Evolutionary conservation across 1,140 invertebrate species (phyloP).

Genomic region (Drosophila hydei): DNA sequence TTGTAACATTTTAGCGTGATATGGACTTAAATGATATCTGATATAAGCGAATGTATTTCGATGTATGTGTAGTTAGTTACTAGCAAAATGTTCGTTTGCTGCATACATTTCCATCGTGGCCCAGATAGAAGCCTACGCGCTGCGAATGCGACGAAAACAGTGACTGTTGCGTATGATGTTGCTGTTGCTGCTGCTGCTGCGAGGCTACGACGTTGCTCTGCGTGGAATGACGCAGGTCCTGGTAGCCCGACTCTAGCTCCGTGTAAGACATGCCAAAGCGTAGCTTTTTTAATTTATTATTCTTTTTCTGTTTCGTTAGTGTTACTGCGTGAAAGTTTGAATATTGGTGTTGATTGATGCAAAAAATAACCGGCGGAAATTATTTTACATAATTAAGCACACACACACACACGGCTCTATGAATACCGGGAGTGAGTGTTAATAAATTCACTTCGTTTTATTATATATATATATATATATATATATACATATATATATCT

Average conservation of each 20-base stretch:
- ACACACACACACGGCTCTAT: conserved; percentile 11
- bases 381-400: conserved; percentile 30
- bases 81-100: conserved; percentile 18
- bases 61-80: neutral
- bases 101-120: conserved; percentile 86
- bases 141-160: conserved; percentile 85
- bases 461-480: conserved; percentile 1
- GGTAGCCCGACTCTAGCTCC: conserved; percentile 94
- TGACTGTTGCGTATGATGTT: conserved; percentile 88
- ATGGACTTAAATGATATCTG: neutral
- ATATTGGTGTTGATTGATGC: conserved; percentile 20
- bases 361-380: conserved; percentile 26
- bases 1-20: neutral
- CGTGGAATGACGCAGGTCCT: conserved; percentile 89
- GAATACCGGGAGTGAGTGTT: conserved; percentile 19
- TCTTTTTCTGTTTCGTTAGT: conserved; percentile 5
- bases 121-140: conserved; percentile 88
- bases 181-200: conserved; percentile 46
- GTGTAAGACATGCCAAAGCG: conserved; percentile 91
- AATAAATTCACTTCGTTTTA: conserved; percentile 14
- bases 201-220: conserved; percentile 37
- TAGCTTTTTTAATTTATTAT: neutral
- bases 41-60: neutral
- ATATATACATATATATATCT: conserved; percentile 7
- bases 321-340: conserved; percentile 29